Conservation (phyloP, 2,113 vertebrate genomes). For the Pterocles gutturalis region DNA sequence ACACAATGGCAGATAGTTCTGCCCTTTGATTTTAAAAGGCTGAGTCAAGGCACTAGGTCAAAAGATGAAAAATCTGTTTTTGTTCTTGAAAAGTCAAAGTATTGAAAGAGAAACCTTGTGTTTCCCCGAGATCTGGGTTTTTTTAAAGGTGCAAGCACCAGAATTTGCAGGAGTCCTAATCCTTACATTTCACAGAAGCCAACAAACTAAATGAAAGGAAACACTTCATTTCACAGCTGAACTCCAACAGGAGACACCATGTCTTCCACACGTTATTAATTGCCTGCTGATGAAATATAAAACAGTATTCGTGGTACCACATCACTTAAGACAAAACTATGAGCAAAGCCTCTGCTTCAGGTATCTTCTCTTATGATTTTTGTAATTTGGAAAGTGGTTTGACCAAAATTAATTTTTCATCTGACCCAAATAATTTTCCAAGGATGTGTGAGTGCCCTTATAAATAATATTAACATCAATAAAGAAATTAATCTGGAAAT, state of each 20-base stretch:
- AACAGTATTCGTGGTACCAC: neutral
- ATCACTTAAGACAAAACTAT: neutral
- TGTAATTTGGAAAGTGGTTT: neutral
- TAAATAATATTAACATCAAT: neutral
- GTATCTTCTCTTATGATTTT: accelerated
- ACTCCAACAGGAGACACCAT: neutral
- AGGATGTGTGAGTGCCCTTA: neutral
- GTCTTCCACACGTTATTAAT: neutral
- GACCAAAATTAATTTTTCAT: neutral
- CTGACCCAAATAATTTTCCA: neutral
- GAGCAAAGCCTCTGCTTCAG: neutral
- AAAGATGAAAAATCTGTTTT: neutral
- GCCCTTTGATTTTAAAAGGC: neutral
- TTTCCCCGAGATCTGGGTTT: neutral
- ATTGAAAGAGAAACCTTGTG: neutral
- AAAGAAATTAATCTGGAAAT: neutral
- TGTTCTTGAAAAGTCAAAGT: neutral
- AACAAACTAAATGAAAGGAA: neutral
- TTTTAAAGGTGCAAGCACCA: neutral
- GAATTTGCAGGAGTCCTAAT: neutral
- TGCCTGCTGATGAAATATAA: neutral
- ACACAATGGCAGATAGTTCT: neutral
- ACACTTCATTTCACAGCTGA: neutral
- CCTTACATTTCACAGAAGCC: neutral
- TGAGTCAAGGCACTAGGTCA: neutral